phyloP scores from a whole-genome alignment of 2,797 vertebrate species.

The Acanthornis magna region DNA sequence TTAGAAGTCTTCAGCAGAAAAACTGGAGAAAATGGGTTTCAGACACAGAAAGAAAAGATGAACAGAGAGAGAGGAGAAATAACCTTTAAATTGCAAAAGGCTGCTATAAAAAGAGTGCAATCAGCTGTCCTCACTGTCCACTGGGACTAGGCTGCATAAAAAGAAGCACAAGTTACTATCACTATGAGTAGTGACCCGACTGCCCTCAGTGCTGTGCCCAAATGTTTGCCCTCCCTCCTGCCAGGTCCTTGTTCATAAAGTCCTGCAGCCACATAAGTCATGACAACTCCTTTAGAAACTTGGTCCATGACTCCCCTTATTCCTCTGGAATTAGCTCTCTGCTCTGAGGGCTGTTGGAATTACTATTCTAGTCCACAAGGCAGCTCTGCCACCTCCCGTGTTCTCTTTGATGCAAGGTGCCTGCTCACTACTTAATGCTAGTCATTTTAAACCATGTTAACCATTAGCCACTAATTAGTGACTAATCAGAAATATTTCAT shows the following conservation, averaged over 20 bases:
- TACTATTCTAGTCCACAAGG: background rate
- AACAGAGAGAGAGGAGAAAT: background rate
- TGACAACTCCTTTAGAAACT: background rate
- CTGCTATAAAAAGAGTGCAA: background rate
- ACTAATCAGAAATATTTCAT: background rate
- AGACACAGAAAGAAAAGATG: background rate
- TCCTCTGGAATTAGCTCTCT: background rate
- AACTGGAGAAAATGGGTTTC: background rate
- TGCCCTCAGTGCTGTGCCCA: background rate
- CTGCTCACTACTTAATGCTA: background rate
- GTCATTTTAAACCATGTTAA: background rate
- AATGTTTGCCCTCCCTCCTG: background rate
- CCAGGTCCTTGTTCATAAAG: background rate
- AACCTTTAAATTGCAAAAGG: background rate
- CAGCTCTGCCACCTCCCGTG: background rate
- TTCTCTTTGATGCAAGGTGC: background rate
- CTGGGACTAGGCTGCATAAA: background rate
- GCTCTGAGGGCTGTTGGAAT: background rate
- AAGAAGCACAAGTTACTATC: background rate
- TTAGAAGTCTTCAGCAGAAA: background rate
- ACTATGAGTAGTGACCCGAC: background rate
- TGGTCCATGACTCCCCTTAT: background rate
- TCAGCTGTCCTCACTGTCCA: background rate
- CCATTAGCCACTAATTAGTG: background rate
- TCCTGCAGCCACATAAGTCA: background rate